Base-by-base conservation (phyloP, 1,140 invertebrate genomes). In the Diprion similis region DNA sequence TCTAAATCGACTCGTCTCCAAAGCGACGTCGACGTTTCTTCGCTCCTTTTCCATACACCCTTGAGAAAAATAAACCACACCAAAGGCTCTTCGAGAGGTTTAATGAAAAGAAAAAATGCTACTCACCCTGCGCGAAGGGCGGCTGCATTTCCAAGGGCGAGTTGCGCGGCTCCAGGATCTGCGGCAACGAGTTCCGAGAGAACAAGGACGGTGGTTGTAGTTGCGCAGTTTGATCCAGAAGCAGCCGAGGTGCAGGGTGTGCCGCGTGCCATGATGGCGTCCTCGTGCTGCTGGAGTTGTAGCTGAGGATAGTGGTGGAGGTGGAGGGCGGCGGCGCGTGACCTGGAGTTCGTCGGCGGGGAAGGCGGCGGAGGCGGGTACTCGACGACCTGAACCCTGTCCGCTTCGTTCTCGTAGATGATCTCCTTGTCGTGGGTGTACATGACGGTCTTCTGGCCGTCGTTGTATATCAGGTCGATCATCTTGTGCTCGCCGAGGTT, bases 381-480 rank as follows among this genome's bases (percentile, higher is more conserved):
- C 65, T 88, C 85, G 17, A 88, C 86, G 45, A 88, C 87, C 11
- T 87, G 86, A 0, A 88, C 86, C 10, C 86, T 74, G 18, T 88
- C 87, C 6, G 86, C 86, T 65, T 88, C 86, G 75, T 84, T 88
- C 75, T 88, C 87, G 73, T 88, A 88, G 24, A 88, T 88, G 73
- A 88, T 88, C 78, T 88, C 87, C 64, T 88, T 88, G 75, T 88
- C 87, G 74, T 88, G 87, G 1, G 94, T 94, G 78, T 95, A 95
- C 81, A 94, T 94, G 24, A 95, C 93, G 0, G 93, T 94, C 81
- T 94, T 94, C 81, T 94, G 94, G 45, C 93, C 94, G 77, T 94
- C 94, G 81, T 94, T 93, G 84, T 95, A 95, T 78, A 95, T 95
- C 71, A 95, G 85, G 86, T 94, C 94, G 78, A 95, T 94, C 74